Conservation (phyloP, 2,797 vertebrate genomes). For the Danio aesculapii region DNA sequence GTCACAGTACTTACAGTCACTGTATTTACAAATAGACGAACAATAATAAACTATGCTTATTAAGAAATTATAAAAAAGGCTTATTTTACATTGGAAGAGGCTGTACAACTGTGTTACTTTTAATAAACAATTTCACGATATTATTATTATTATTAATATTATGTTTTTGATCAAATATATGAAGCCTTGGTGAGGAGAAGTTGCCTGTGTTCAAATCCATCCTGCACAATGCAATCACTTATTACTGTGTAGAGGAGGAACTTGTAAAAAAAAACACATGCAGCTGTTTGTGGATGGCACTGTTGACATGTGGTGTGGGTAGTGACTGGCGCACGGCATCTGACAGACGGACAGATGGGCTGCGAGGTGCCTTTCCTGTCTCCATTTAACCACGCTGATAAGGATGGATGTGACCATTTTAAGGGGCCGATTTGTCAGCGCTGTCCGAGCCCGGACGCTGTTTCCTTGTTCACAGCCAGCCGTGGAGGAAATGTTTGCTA, state of each 20-base stretch:
- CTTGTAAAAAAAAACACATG: constrained; percentile 69
- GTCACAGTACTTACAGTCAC: too few species aligned
- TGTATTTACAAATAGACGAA: too few species aligned
- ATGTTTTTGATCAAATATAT: too few species aligned
- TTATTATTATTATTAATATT: too few species aligned
- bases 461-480: constrained; percentile 45
- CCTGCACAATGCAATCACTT: constrained; percentile 65
- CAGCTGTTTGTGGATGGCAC: constrained; percentile 76
- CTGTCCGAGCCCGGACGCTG: constrained; percentile 49
- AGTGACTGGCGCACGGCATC: constrained; percentile 72
- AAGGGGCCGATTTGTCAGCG: constrained; percentile 70
- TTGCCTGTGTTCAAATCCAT: constrained; percentile 73
- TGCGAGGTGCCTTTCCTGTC: constrained; percentile 65
- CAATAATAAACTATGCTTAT: too few species aligned
- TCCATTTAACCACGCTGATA: constrained; percentile 64
- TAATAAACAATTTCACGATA: too few species aligned
- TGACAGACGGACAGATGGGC: constrained; percentile 77
- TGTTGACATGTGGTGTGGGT: constrained; percentile 70
- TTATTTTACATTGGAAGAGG: too few species aligned
- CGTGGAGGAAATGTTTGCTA: constrained; percentile 64
- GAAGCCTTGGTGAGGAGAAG: constrained; percentile 1
- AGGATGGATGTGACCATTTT: constrained; percentile 74
- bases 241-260: constrained; percentile 65
- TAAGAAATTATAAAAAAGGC: too few species aligned
- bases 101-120: too few species aligned